These are phyloP conservation scores for Henricia sp. DNA, from an alignment of 53 echinoderm and acorn worm species.

Conservation along the genomic window DNA sequence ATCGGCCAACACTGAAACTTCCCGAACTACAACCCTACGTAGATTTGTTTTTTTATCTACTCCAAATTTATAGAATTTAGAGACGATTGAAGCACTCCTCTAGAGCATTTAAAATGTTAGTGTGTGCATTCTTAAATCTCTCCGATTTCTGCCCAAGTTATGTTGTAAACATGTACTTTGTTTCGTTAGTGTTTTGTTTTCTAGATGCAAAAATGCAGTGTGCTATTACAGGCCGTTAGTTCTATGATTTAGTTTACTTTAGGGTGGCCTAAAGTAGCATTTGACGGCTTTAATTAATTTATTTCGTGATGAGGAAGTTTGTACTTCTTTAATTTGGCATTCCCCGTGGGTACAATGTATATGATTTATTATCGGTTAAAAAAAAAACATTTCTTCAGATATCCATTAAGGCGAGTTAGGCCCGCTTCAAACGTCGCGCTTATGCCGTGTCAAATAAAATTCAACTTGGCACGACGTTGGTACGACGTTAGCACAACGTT, in stretches of 20 bases:
- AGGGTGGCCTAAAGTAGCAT: no score
- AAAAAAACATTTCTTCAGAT: background rate
- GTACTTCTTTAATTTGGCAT: background rate
- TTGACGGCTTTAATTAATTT: no score
- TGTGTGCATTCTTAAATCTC: background rate
- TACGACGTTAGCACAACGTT: no score
- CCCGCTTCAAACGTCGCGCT: background rate
- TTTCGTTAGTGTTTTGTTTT: background rate
- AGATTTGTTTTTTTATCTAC: no score
- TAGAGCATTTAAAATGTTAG: background rate
- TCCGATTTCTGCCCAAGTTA: background rate
- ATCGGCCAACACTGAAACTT: no score
- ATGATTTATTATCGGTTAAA: background rate
- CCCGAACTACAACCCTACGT: no score
- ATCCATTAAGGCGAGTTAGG: background rate
- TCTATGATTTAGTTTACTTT: slow-evolving; percentile 35
- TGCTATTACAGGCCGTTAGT: slow-evolving; percentile 23
- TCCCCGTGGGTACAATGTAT: background rate
- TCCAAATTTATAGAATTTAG: no score
- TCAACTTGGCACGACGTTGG: no score
- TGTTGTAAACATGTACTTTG: background rate
- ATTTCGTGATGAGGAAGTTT: background rate
- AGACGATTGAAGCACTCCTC: background rate
- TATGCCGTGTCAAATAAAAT: no score
- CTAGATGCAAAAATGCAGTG: slow-evolving; percentile 34